A percentile compares a stretch with the other conserved stretches of the same genome.
Conservation (phyloP, 2,797 vertebrate species). For the Falco concolor region DNA sequence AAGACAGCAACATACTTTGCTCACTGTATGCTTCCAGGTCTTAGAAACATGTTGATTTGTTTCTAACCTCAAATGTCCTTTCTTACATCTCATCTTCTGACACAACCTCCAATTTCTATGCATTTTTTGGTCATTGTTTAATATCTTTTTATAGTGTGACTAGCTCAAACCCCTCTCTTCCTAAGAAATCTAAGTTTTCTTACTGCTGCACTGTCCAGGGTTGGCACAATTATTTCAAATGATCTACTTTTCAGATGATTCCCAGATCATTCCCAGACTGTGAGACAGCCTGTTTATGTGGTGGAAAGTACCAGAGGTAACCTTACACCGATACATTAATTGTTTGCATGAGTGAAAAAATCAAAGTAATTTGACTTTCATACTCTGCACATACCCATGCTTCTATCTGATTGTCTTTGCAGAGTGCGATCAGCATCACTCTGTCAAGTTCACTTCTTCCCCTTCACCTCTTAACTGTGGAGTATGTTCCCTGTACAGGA, state of each 20-base stretch:
- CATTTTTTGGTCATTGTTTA: slow-evolving; percentile 36
- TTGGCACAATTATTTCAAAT: slow-evolving; percentile 54
- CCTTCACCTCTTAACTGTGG: neutral
- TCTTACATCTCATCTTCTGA: slow-evolving; percentile 8
- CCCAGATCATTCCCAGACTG: slow-evolving; percentile 66
- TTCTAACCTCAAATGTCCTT: slow-evolving; percentile 29
- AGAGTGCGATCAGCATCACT: neutral
- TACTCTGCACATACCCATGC: neutral
- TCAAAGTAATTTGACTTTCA: neutral
- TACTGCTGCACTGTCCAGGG: slow-evolving; percentile 22
- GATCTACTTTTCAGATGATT: slow-evolving; percentile 63
- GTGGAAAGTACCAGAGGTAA: slow-evolving; percentile 49
- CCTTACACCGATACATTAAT: slow-evolving; percentile 13
- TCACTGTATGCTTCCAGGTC: neutral
- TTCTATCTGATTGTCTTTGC: neutral
- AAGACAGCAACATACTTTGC: neutral
- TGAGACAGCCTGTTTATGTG: slow-evolving; percentile 60
- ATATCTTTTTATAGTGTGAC: neutral
- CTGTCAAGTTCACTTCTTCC: neutral
- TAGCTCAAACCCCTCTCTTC: neutral
- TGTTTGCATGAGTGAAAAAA: slow-evolving; percentile 18
- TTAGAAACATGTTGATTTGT: neutral
- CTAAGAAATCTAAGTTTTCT: slow-evolving; percentile 16
- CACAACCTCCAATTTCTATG: neutral
- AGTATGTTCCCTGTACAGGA: neutral